A percentile compares a stretch with the other conserved stretches of the same genome.
phyloP scores from a whole-genome alignment of 92 coral and sea anemone genomes.

The Epizoanthus scotinus region DNA sequence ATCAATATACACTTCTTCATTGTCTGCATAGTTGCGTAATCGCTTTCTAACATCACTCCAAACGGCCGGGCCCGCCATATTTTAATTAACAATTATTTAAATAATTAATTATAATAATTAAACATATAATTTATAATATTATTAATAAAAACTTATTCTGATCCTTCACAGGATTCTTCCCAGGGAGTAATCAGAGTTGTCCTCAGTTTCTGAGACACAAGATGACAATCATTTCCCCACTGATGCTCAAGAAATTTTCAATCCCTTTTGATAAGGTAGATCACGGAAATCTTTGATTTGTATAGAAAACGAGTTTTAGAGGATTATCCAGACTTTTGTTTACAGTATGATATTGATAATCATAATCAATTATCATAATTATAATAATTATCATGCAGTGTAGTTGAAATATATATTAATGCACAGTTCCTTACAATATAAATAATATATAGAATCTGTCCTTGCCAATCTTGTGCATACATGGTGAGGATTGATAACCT shows the following conservation, averaged over 20 bases:
- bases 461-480: no score
- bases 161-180: conserved; percentile 79
- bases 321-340: no score
- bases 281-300: not conserved
- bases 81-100: no score
- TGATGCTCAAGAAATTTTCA: conserved; percentile 89
- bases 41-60: no score
- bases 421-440: no score
- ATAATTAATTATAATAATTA: not conserved
- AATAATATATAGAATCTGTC: no score
- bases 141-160: not conserved
- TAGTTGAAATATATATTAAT: no score
- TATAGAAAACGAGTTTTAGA: not conserved
- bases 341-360: no score
- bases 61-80: no score
- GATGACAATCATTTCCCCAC: conserved; percentile 96
- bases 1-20: no score
- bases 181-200: conserved; percentile 89
- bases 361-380: not conserved
- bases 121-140: not conserved
- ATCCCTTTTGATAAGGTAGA: conserved; percentile 95
- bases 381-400: not conserved
- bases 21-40: no score
- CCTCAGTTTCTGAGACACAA: conserved; percentile 91
- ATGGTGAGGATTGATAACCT: no score